Base-by-base conservation (phyloP, 2,797 vertebrate genomes). In the Melanogrammus aeglefinus region DNA sequence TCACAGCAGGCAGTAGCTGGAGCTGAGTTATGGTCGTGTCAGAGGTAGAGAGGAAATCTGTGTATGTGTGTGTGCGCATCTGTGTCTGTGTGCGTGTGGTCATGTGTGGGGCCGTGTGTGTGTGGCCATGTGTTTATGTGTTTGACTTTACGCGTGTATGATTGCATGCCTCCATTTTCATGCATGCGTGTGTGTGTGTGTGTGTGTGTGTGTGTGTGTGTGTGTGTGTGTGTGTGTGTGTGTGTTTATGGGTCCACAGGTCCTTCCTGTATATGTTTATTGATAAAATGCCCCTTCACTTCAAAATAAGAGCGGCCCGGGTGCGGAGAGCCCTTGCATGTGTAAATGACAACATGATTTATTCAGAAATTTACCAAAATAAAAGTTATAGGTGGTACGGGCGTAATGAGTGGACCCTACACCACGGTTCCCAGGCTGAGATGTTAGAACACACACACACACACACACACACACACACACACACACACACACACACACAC, bases 331-430 rank as follows among this genome's bases (percentile, higher is more conserved):
- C 89, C 81, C 86, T 86, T 86, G 88, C 82, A 91, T 88, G 89
- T 90, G 90, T 93, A 92, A 93, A 93, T 88, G 93, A 92, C 94
- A 94, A 91, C 89, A 91, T 95, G 93, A 95, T 95, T 94, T 95
- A 94, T 93, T 87, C 89, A 92, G 94, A 92, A 90, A 92, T 91
- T 91, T 84, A 84, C 80, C 63, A 69, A 66, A 69, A 27, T 69
- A 69, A 90, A 93, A 94, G 91, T 89, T 91, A 91, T 90, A 84
- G 86, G 82, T 38, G 12, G 21, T 27, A 21, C 77, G 21, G 70
- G 78, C 79, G 70, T 74, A 75, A 86, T 83, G 82, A 86, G 86
- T 73, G 85, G 75, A 77, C 82, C 83, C 81, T 83, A 76, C 80
- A 85, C 81, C 77, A 85, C 44, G 51, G 77, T 21, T 79, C 66